phyloP scores from a whole-genome alignment of 2,113 vertebrate species.

The Tricholaema leucomelas region DNA sequence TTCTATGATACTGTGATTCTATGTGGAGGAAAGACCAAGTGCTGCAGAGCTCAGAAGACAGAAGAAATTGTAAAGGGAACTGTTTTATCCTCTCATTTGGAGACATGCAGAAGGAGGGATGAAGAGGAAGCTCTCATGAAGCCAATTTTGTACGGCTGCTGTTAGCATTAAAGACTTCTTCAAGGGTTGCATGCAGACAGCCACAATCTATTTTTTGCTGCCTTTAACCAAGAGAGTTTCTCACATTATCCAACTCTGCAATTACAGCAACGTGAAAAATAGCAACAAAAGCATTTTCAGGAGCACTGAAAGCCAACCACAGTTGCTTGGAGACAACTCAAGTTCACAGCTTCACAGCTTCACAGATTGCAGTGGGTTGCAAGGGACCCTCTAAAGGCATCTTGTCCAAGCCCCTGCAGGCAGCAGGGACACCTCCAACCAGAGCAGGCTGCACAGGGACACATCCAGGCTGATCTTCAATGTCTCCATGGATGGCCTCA shows the following conservation, averaged over 20 bases:
- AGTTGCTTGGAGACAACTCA: background rate
- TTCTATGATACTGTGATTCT: too few species aligned
- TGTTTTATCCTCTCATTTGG: background rate
- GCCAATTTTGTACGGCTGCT: conserved; percentile 1
- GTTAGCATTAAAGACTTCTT: background rate
- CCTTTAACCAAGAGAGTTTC: background rate
- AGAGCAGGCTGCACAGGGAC: too few species aligned
- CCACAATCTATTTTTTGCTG: background rate
- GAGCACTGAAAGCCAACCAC: background rate
- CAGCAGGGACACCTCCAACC: too few species aligned
- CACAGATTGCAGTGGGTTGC: too few species aligned
- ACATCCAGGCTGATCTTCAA: too few species aligned
- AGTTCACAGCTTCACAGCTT: too few species aligned
- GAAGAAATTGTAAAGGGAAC: background rate
- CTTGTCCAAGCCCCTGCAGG: too few species aligned
- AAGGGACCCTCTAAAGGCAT: too few species aligned
- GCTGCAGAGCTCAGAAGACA: background rate
- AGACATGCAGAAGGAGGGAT: background rate
- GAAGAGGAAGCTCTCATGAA: background rate
- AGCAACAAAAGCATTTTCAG: background rate
- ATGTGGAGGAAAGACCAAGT: background rate
- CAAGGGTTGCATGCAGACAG: background rate
- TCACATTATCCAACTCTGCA: background rate
- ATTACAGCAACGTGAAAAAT: background rate
- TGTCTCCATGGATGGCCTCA: too few species aligned